These are phyloP conservation scores for Geophilus truncorum DNA, from an alignment of 2,888 invertebrate species.

Conservation along the genomic window DNA sequence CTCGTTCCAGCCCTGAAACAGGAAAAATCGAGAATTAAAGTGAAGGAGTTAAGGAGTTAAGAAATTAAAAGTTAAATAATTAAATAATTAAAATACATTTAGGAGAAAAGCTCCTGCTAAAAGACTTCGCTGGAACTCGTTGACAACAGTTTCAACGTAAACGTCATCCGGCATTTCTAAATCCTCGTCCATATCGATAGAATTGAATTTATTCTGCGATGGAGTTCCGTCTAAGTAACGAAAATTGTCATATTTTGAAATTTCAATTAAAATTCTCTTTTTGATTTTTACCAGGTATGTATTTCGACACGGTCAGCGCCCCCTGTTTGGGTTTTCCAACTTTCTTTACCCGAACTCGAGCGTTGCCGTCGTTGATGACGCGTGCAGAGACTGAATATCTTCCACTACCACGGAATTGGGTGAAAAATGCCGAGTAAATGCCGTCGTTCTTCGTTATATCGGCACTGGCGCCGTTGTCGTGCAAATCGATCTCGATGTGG, in stretches of 20 bases:
- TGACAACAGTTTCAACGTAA: background rate
- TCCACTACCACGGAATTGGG: slow-evolving; percentile 42
- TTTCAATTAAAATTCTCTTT: too few species aligned
- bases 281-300: background rate
- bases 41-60: too few species aligned
- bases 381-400: slow-evolving; percentile 43
- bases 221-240: background rate
- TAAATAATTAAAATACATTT: background rate
- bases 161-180: background rate
- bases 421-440: slow-evolving; percentile 46
- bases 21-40: slow-evolving; percentile 6
- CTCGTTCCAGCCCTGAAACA: slow-evolving; percentile 4
- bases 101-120: slow-evolving; percentile 14
- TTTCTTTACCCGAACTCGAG: slow-evolving; percentile 31
- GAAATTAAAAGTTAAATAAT: background rate
- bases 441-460: slow-evolving; percentile 44
- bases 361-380: slow-evolving; percentile 40
- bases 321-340: background rate
- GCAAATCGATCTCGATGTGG: slow-evolving; percentile 39
- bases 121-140: background rate
- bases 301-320: background rate
- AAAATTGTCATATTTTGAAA: too few species aligned
- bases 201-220: background rate
- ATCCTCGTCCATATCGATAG: background rate
- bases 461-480: slow-evolving; percentile 41